phyloP scores from a whole-genome alignment of 2,113 vertebrate genomes.

The Melozone crissalis region DNA sequence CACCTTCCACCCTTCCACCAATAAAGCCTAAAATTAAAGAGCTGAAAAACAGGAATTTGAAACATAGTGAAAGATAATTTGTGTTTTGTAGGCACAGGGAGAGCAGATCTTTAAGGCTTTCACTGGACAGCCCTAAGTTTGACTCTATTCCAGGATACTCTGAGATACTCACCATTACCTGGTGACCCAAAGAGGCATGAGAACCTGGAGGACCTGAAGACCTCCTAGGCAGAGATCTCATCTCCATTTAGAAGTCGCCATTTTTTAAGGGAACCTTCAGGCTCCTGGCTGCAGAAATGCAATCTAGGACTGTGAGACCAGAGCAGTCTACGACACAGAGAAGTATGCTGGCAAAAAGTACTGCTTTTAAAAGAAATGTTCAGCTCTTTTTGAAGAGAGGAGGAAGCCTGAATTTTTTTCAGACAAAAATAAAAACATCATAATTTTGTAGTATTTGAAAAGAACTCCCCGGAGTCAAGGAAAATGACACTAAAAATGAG shows the following conservation, averaged over 20 bases:
- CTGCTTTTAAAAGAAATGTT: background rate
- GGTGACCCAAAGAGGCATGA: background rate
- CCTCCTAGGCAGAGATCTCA: background rate
- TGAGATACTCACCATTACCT: background rate
- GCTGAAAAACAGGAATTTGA: background rate
- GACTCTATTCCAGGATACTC: background rate
- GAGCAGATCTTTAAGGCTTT: background rate
- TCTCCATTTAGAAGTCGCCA: background rate
- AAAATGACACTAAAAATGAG: background rate
- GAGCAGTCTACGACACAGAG: background rate
- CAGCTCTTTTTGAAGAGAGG: background rate
- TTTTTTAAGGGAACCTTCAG: background rate
- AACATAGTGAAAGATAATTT: background rate
- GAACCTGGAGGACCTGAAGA: background rate
- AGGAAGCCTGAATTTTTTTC: background rate
- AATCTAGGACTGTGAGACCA: background rate
- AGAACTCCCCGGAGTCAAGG: background rate
- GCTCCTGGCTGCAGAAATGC: background rate
- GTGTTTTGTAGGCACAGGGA: background rate
- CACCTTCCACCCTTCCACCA: background rate
- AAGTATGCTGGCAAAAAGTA: background rate
- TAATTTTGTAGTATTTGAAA: background rate
- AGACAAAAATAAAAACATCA: background rate
- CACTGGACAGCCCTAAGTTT: background rate
- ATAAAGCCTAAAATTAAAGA: background rate